Evolutionary conservation across 2,888 invertebrate genomes (phyloP).

Genomic region (Caenorhabditis sulstoni): DNA sequence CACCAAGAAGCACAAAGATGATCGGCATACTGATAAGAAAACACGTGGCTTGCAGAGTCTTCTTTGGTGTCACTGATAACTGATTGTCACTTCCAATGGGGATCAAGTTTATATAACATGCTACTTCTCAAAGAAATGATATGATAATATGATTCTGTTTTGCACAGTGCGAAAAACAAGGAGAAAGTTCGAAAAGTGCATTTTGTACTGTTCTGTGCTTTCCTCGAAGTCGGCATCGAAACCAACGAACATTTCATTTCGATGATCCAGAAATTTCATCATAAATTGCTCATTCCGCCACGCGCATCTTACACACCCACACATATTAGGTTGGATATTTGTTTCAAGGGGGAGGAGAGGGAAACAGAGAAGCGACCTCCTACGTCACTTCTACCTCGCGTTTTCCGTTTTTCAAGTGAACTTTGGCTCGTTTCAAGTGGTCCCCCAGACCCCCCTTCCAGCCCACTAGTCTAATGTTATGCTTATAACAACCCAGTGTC

Average conservation of each 20-base stretch:
- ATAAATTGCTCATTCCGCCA: conserved; percentile 8
- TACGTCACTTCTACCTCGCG: conserved; percentile 36
- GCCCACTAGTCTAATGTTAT: conserved; percentile 7
- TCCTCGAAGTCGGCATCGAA: too few relatives aligned
- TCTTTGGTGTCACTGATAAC: too few relatives aligned
- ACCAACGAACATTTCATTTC: too few relatives aligned
- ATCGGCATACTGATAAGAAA: conserved; percentile 5
- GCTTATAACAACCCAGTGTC: conserved; percentile 23
- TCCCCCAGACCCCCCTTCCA: background rate
- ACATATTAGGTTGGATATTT: conserved; percentile 42
- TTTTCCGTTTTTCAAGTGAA: conserved; percentile 32
- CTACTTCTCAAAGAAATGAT: background rate
- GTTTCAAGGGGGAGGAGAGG: conserved; percentile 40
- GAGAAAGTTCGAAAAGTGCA: too few relatives aligned
- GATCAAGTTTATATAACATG: background rate
- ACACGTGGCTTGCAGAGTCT: background rate
- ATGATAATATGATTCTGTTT: background rate
- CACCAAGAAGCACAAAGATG: background rate
- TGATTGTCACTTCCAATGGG: too few relatives aligned
- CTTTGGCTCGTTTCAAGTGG: conserved; percentile 49
- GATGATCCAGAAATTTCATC: background rate
- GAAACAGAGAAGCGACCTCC: conserved; percentile 5
- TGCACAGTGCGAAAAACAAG: background rate
- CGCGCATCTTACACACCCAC: conserved; percentile 15
- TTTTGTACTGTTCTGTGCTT: too few relatives aligned